These are phyloP conservation scores for Neria commutata DNA, from an alignment of 2,888 invertebrate species.

Conservation along the genomic window DNA sequence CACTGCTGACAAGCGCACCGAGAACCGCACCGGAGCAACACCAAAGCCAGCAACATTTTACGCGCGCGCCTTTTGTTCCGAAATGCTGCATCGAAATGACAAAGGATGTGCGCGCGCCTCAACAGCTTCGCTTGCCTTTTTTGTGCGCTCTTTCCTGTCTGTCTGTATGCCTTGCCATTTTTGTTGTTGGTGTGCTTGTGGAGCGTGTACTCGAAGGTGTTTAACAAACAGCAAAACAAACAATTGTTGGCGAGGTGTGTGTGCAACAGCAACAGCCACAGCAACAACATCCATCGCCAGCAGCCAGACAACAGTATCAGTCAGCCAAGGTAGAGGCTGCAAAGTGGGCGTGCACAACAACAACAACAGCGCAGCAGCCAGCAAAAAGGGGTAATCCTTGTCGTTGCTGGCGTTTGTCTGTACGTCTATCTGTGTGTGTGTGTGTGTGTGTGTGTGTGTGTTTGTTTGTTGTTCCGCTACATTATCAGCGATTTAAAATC, in stretches of 20 bases:
- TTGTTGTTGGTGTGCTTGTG: too few relatives aligned
- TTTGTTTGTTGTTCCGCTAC: not conserved
- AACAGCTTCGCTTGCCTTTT: too few relatives aligned
- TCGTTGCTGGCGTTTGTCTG: slow-evolving; percentile 32
- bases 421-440: not conserved
- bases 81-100: slow-evolving; percentile 40
- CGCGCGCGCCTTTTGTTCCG: slow-evolving; percentile 2
- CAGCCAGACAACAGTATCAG: slow-evolving; percentile 5
- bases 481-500: slow-evolving; percentile 49
- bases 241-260: slow-evolving; percentile 39
- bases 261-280: slow-evolving; percentile 29
- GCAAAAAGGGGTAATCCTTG: slow-evolving; percentile 14
- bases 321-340: not conserved
- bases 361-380: slow-evolving; percentile 27
- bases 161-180: too few relatives aligned
- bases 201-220: slow-evolving; percentile 56
- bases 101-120: slow-evolving; percentile 54
- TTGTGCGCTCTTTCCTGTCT: too few relatives aligned
- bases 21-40: not conserved
- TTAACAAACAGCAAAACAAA: slow-evolving; percentile 60
- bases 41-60: not conserved
- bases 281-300: slow-evolving; percentile 34
- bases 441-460: not conserved
- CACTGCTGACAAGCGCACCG: not conserved
- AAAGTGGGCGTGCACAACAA: slow-evolving; percentile 25